These are phyloP conservation scores for Jacana jacana DNA, from an alignment of 2,113 vertebrate genomes.

Conservation along the genomic window DNA sequence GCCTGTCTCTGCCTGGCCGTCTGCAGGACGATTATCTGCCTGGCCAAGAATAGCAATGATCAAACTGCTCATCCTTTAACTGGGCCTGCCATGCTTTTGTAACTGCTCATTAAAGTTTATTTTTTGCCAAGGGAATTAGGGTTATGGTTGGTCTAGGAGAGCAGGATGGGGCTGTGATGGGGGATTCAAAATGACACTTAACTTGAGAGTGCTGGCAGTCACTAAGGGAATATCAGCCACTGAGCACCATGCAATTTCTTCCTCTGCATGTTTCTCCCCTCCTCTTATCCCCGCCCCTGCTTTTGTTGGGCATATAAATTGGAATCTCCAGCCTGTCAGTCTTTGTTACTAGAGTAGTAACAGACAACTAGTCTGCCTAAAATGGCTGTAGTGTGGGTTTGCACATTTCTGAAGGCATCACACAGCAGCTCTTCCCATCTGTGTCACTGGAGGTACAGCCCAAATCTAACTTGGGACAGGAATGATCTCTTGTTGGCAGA, in stretches of 20 bases:
- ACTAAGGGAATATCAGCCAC: background rate
- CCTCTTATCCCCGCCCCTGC: background rate
- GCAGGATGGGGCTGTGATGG: background rate
- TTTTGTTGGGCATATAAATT: background rate
- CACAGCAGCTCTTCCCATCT: rapidly evolving
- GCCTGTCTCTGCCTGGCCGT: background rate
- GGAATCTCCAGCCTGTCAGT: background rate
- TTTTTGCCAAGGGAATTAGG: background rate
- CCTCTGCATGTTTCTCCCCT: background rate
- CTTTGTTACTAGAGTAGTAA: too few species aligned
- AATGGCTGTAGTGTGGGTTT: background rate
- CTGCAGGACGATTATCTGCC: background rate
- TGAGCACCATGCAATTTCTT: background rate
- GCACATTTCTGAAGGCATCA: background rate
- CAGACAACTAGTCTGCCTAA: background rate
- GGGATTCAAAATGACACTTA: background rate
- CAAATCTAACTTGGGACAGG: background rate
- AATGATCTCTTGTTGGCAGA: background rate
- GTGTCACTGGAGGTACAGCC: background rate
- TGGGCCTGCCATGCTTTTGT: background rate
- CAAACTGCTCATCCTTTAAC: background rate
- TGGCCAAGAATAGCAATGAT: background rate
- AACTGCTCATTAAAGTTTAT: background rate
- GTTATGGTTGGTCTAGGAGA: background rate
- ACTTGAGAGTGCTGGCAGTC: background rate